Base-by-base conservation (phyloP, 2,888 invertebrate genomes). In the Pachycephus smyrnensis region DNA sequence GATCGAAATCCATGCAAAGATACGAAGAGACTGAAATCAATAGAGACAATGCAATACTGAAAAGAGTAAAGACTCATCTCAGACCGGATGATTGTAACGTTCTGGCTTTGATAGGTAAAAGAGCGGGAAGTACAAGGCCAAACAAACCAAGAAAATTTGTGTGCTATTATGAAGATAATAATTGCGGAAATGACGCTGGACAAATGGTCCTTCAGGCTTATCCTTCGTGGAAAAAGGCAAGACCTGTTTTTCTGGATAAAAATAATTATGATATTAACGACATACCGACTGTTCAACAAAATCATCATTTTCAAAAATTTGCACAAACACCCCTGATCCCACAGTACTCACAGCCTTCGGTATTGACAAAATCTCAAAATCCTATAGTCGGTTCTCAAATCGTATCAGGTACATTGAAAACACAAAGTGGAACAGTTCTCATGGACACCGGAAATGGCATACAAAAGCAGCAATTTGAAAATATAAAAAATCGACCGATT, bases 131-230 rank as follows among this genome's bases (percentile, higher is more conserved):
- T 30, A n/a, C 68, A n/a, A 71, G 71, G 1, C 12, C 71, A 23
- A 76, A 30, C 23, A 77, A 76, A 33, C 11, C 9, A 85, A 83
- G n/a, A 84, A 85, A 73, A 33, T 87, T 83, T 80, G 76, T 84
- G 69, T 89, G 89, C 69, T 84, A 84, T 15, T 88, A 87, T 73
- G 69, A 82, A 35, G 83, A 86, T 3, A 75, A 76, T 4, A 68
- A 79, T 9, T 83, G 82, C 37, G 68, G 35, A 36, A 75, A 33
- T 35, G 73, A 69, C 33, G 33, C 73, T 73, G 76, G 69, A 23
- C 32, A 76, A 33, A 33, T 55, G 11, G 55, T 69, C n/a, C 75
- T 76, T 73, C 71, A 75, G 69, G 55, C 79, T n/a, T 78, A 75
- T 78, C 71, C 73, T 30, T n/a, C 9, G 30, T 75, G 69, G 33